Evolutionary conservation across 2,888 invertebrate genomes (phyloP).

Genomic region (Limnephilus auricula): DNA sequence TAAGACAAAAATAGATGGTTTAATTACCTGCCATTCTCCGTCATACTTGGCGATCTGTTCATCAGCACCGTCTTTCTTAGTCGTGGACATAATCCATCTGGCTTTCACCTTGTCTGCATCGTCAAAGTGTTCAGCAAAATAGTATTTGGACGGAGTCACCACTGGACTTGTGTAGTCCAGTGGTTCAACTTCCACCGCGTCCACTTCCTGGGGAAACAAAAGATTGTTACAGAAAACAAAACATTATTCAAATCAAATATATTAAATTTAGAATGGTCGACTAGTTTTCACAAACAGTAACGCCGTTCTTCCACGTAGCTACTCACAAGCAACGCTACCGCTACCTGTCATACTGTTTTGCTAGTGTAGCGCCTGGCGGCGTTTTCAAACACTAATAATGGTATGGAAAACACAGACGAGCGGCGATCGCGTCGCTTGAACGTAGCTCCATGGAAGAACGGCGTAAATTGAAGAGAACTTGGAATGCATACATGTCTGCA

Average conservation of each 20-base stretch:
- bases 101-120: conserved; percentile 83
- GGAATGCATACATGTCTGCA: not conserved
- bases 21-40: conserved; percentile 83
- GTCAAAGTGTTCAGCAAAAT: conserved; percentile 93
- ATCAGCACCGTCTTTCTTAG: conserved; percentile 92
- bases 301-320: too few species aligned
- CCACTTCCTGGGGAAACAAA: conserved; percentile 52
- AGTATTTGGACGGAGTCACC: conserved; percentile 80
- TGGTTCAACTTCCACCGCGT: conserved; percentile 51
- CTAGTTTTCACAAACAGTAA: not conserved
- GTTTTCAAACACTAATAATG: too few species aligned
- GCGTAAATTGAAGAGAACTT: not conserved
- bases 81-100: conserved; percentile 92
- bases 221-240: not conserved
- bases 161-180: conserved; percentile 85
- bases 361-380: too few species aligned
- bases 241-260: not conserved
- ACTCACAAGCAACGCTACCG: too few species aligned
- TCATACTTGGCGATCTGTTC: conserved; percentile 97
- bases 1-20: not conserved
- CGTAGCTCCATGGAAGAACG: too few species aligned
- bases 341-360: too few species aligned
- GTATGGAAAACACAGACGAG: too few species aligned
- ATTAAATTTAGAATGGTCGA: not conserved
- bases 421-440: too few species aligned